Evolutionary conservation across 2,113 vertebrate species (phyloP), one percentile per base, ranked within the genome.

Genomic region (Mus spicilegus): DNA sequence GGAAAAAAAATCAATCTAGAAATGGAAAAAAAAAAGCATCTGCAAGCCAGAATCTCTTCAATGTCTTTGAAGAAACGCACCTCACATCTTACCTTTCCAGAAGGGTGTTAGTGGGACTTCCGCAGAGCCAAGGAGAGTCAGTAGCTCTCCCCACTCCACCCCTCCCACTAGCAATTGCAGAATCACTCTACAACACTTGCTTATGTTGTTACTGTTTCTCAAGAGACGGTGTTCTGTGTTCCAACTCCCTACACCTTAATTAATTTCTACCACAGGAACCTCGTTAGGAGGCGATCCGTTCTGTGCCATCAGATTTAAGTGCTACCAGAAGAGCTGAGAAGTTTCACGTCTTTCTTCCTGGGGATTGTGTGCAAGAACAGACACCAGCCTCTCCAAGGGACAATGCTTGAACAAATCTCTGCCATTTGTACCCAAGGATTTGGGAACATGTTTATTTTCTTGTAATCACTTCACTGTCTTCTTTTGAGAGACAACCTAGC

Each of bases 381-480:
- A 19, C n/a, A 11, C 9, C n/a, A 7, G 10, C 20, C 65, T 72
- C 49, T 5, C 30, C 5, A 12, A 78, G 54, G 14, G n/a, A 2
- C 17, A 19, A 1, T 0, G 7, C 90, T 39, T 39, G 24, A 17
- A 30, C 9, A 28, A 87, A 91, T 65, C 56, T 77, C 30, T 61
- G 82, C 33, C 9, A 10, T 30, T 80, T 42, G 61, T 5, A 63
- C 39, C 51, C 63, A n/a, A 77, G 61, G 4, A 42, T 77, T 90
- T 81, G 5, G 51, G 56, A 70, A 84, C 58, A 5, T 73, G 80
- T 89, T 70, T 49, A 63, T 95, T 91, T 96, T 92, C 80, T 46
- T 87, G 42, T 86, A 91, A 82, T 96, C 78, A 65, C 92, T 92
- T 95, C 26, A 90, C 61, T 78, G 20, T 82, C 92, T 93, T 87